A percentile compares a stretch with the other conserved stretches of the same genome.
These are phyloP conservation scores for Poecilia wingei DNA, from an alignment of 2,797 vertebrate species.

Conservation along the genomic window DNA sequence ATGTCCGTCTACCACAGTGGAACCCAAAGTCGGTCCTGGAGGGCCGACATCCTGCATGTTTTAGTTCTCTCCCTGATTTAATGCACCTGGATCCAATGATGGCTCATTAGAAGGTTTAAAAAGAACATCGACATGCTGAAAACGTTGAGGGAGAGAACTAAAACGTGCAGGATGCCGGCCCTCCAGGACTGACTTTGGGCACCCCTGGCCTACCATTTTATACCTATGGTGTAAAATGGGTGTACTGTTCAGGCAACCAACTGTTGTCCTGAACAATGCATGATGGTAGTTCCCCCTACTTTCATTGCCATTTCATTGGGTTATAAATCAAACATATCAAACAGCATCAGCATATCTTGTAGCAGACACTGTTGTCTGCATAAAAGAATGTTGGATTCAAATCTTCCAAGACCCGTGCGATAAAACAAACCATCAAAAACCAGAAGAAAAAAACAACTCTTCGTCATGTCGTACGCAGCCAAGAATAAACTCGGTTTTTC, in stretches of 20 bases:
- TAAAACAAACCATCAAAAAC: neutral
- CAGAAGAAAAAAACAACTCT: neutral
- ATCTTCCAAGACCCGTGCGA: neutral
- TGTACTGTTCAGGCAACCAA: no score
- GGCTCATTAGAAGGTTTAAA: no score
- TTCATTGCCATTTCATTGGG: neutral
- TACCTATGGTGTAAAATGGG: no score
- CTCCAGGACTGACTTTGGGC: no score
- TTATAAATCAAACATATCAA: neutral
- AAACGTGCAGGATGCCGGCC: no score
- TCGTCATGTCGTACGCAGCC: neutral
- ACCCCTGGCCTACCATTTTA: neutral
- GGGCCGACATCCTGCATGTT: no score
- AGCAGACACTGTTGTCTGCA: neutral
- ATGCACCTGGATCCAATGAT: no score
- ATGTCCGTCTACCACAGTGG: neutral
- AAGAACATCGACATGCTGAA: no score
- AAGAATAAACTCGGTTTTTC: neutral
- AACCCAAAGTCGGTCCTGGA: no score
- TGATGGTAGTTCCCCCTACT: neutral
- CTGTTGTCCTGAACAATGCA: neutral
- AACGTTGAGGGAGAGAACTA: no score
- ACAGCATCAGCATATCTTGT: neutral
- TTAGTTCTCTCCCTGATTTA: no score
- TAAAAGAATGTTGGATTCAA: neutral